These are phyloP conservation scores for Protobothrops mucrosquamatus DNA, from an alignment of 2,113 vertebrate species.

Conservation along the genomic window DNA sequence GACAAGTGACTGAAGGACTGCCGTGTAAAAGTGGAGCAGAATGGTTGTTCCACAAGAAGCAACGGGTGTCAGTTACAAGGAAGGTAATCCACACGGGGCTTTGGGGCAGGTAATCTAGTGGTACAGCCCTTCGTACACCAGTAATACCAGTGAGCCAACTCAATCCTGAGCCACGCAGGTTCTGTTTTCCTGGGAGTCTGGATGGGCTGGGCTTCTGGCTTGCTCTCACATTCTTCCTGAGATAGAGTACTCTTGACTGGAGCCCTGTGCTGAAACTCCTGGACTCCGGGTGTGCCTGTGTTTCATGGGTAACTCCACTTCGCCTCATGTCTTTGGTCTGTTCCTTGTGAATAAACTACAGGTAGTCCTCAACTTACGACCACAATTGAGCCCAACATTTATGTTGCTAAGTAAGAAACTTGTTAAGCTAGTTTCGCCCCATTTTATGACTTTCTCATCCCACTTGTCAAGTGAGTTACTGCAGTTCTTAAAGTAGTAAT, in stretches of 20 bases:
- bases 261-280: background rate
- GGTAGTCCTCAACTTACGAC: no score
- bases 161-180: background rate
- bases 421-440: no score
- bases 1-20: background rate
- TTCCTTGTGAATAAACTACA: background rate
- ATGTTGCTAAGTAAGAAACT: no score
- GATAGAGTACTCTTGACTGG: background rate
- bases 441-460: no score
- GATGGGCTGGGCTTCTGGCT: background rate
- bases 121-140: background rate
- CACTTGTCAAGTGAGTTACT: no score
- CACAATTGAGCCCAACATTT: no score
- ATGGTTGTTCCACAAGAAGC: background rate
- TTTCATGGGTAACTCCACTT: background rate
- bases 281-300: background rate
- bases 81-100: background rate
- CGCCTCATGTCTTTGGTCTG: background rate
- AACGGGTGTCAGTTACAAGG: background rate
- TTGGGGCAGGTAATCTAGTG: background rate
- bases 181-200: background rate
- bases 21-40: background rate
- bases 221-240: background rate
- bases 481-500: no score
- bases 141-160: background rate